Base-by-base conservation (phyloP, 92 coral and sea anemone genomes). In the Zoanthus gigantus region DNA sequence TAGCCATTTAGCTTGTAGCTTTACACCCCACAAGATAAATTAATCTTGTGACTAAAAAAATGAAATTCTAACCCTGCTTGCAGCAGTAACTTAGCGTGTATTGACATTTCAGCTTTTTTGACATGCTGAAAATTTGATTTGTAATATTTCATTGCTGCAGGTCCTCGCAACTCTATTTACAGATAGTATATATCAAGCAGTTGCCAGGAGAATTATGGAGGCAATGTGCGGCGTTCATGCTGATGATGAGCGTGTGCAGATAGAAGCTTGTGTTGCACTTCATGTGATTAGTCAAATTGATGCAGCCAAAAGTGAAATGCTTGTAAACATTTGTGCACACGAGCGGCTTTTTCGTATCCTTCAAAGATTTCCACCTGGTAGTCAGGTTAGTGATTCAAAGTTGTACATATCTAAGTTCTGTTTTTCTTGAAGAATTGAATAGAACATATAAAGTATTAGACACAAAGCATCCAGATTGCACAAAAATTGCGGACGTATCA, bases 181-280 rank as follows among this genome's bases (percentile, higher is more conserved):
- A 18, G 95, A 79, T 67, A 82, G 86, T 47, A 67, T 72, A 16
- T 94, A 95, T 79, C 78, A 76, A 58, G 32, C 31, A 47, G 87
- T 93, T 16, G 90, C 94, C 30, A 74, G 80, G 5, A 74, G 92
- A 15, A 74, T 92, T 71, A 87, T 93, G 23, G 77, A 81, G 47
- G 98, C 97, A 37, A 95, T 97, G 99, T 88, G 86, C 29, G 7
- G 86, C 29, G 7, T 23, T 50, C 90, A 91, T 73, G 83, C 88
- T 34, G 30, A 84, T 0, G 94, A 92, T 29, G 88, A 90, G 80
- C 92, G 92, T 60, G 88, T 97, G 12, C 98, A 93, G 77, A 90
- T 74, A 17, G 97, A 95, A 71, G 94, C 91, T 44, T 97, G 99
- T 72, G 99, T 91, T 8, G 94, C 95, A 48, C 87, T 97, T 54